These are phyloP conservation scores for Cassiopea xamachana DNA, from an alignment of 30 jellyfish, hydroid and myxozoan genomes.

Conservation along the genomic window DNA sequence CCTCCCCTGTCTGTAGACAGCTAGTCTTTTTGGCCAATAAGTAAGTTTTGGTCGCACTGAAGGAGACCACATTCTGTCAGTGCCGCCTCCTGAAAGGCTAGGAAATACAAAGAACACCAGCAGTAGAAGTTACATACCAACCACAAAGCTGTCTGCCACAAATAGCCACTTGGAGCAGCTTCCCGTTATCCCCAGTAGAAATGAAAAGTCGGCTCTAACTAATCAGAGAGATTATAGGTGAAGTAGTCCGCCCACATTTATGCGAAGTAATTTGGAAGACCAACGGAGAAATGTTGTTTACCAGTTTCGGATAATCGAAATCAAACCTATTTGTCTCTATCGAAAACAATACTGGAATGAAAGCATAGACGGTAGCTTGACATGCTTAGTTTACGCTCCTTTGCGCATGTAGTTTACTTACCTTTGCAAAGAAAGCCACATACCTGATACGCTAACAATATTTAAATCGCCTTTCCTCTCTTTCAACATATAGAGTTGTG, in stretches of 20 bases:
- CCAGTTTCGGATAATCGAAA: constrained; percentile 39
- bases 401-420: neutral
- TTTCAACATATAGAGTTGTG: too few relatives aligned
- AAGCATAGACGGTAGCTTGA: neutral
- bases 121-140: too few relatives aligned
- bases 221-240: constrained; percentile 17
- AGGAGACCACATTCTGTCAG: too few relatives aligned
- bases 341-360: constrained; percentile 21
- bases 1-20: too few relatives aligned
- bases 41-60: too few relatives aligned
- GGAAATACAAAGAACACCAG: too few relatives aligned
- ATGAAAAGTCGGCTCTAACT: neutral
- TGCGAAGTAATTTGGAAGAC: neutral
- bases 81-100: too few relatives aligned
- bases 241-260: constrained; percentile 30
- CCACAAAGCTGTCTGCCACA: constrained; percentile 21
- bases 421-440: too few relatives aligned
- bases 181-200: constrained; percentile 10
- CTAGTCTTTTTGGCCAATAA: too few relatives aligned
- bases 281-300: constrained; percentile 32
- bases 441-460: too few relatives aligned
- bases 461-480: too few relatives aligned
- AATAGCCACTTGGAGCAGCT: neutral
- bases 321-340: constrained; percentile 8
- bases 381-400: neutral